A percentile compares a stretch with the other conserved stretches of the same genome.
These are phyloP conservation scores for Sylvia atricapilla DNA, from an alignment of 2,113 vertebrate genomes.

Conservation along the genomic window DNA sequence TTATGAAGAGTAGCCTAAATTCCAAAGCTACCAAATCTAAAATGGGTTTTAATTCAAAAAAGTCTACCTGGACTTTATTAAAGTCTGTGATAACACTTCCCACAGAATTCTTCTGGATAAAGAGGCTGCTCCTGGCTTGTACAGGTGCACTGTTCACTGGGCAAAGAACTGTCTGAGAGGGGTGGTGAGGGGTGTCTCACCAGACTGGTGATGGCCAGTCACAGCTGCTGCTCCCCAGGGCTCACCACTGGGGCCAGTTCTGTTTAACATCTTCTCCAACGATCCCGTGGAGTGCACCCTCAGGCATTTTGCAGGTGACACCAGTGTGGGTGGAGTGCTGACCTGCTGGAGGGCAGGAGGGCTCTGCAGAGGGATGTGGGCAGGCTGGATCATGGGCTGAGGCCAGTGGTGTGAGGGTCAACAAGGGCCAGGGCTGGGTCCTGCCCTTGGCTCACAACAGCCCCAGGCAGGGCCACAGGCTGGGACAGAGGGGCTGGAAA, in stretches of 20 bases:
- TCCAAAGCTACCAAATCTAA: neutral
- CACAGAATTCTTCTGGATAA: neutral
- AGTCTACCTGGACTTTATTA: neutral
- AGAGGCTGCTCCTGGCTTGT: neutral
- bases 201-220: neutral
- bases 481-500: too few relatives aligned
- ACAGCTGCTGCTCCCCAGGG: neutral
- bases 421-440: neutral
- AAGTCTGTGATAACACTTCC: neutral
- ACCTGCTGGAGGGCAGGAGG: neutral
- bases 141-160: neutral
- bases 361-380: neutral
- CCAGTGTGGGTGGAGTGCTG: neutral
- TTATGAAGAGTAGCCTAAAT: neutral
- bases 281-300: neutral
- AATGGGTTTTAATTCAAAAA: neutral
- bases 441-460: too few relatives aligned
- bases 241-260: neutral
- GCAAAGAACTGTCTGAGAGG: neutral
- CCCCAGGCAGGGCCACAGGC: too few relatives aligned
- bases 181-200: neutral
- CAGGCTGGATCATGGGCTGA: neutral
- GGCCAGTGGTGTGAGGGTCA: neutral
- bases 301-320: neutral
- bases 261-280: accelerated